These are phyloP conservation scores for Tetraodon nigroviridis DNA, from an alignment of 2,113 vertebrate genomes.

Conservation along the genomic window DNA sequence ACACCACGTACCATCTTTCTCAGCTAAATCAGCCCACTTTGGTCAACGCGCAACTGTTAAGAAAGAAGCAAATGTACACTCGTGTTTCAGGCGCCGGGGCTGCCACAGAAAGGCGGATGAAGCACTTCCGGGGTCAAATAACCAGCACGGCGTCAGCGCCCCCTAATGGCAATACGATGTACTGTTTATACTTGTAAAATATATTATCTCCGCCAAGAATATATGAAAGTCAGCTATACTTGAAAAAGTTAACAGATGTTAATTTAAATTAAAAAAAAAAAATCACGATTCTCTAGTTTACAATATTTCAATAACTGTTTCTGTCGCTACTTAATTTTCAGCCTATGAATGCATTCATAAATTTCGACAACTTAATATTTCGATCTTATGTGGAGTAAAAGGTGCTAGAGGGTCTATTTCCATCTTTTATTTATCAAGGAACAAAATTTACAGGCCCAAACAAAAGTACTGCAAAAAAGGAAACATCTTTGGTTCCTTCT, in stretches of 20 bases:
- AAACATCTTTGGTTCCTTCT: conserved; percentile 70
- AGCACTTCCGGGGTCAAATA: conserved; percentile 2
- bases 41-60: not conserved
- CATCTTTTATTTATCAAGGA: conserved; percentile 63
- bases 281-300: too few species aligned
- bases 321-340: not conserved
- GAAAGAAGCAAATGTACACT: conserved; percentile 40
- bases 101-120: conserved; percentile 43
- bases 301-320: not conserved
- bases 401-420: not conserved
- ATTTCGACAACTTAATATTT: not conserved
- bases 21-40: not conserved
- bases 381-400: not conserved
- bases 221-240: too few species aligned
- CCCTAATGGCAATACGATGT: not conserved
- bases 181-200: not conserved
- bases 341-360: not conserved
- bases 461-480: conserved; percentile 57
- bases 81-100: conserved; percentile 44
- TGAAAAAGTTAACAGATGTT: too few species aligned
- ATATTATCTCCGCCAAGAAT: too few species aligned
- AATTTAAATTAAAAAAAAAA: too few species aligned
- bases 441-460: conserved; percentile 50
- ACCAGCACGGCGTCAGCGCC: not conserved
- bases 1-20: conserved; percentile 50